Evolutionary conservation across 2,888 invertebrate genomes (phyloP).

Genomic region (Cephus runcator): DNA sequence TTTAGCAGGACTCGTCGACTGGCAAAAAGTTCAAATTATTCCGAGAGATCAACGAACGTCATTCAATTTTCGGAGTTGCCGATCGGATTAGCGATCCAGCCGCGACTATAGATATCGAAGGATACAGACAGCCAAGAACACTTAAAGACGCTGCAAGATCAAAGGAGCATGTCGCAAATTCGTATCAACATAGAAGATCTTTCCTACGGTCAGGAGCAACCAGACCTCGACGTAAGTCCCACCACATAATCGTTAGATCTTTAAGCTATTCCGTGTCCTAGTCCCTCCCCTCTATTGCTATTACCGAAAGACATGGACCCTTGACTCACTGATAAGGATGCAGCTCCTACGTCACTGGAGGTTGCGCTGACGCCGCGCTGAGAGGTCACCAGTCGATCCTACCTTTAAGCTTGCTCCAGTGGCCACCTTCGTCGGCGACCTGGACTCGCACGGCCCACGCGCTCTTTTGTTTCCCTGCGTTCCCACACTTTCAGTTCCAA

Average conservation of each 20-base stretch:
- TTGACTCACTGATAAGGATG: not conserved
- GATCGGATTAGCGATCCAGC: not conserved
- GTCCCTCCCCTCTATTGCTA: not conserved
- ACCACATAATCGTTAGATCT: not conserved
- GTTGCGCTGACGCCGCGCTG: not conserved
- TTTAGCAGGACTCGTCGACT: not conserved
- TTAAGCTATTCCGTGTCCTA: not conserved
- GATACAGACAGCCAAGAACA: not conserved
- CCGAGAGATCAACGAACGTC: not conserved
- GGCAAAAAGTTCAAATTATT: too few relatives aligned
- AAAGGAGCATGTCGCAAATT: conserved; percentile 35
- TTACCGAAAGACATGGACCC: conserved; percentile 29
- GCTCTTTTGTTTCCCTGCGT: not conserved
- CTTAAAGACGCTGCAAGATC: not conserved
- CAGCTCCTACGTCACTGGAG: not conserved
- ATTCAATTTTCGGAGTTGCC: not conserved
- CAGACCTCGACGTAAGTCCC: conserved; percentile 45
- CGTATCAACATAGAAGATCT: conserved; percentile 51
- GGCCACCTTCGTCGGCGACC: not conserved
- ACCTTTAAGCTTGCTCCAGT: not conserved
- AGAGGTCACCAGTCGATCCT: not conserved
- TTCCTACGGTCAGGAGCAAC: conserved; percentile 39
- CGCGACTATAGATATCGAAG: not conserved
- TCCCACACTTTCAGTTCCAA: not conserved
- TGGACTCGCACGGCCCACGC: not conserved